Evolutionary conservation across 2,888 invertebrate genomes (phyloP).

Genomic region (Patella pellucida): DNA sequence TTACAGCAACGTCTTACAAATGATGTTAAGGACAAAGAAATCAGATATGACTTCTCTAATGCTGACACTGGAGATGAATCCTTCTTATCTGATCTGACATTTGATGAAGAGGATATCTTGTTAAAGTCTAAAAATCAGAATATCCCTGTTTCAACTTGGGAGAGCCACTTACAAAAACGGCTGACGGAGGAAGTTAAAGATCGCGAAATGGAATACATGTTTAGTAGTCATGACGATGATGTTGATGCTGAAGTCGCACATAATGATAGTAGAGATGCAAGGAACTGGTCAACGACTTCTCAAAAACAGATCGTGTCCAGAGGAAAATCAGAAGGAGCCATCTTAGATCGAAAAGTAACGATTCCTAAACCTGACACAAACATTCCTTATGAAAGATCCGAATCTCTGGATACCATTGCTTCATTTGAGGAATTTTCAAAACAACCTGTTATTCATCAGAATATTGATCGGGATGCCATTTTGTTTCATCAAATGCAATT

Average conservation of each 20-base stretch:
- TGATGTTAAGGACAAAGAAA: constrained; percentile 12
- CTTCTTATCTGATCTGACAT: neutral
- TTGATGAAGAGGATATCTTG: neutral
- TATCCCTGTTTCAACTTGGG: constrained; percentile 53
- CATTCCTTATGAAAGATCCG: constrained; percentile 17
- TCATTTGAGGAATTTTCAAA: constrained; percentile 46
- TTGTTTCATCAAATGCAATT: constrained; percentile 63
- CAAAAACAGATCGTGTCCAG: neutral
- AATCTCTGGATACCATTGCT: constrained; percentile 33
- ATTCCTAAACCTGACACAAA: neutral
- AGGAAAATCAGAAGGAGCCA: constrained; percentile 13
- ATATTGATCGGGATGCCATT: constrained; percentile 62
- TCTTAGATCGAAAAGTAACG: constrained; percentile 1
- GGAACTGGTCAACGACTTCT: constrained; percentile 49
- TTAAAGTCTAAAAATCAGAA: constrained; percentile 24
- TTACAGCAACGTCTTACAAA: constrained; percentile 8
- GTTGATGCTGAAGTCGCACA: constrained; percentile 35
- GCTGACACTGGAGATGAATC: neutral
- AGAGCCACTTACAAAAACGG: constrained; percentile 55
- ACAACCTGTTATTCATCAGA: constrained; percentile 38
- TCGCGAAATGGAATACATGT: constrained; percentile 56
- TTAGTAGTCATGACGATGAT: constrained; percentile 35
- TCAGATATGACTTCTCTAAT: neutral
- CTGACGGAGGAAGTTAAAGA: constrained; percentile 63
- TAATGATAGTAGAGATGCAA: constrained; percentile 28